A percentile compares a stretch with the other conserved stretches of the same genome.
These are phyloP conservation scores for Procavia capensis DNA, from an alignment of 2,113 vertebrate species.

Conservation along the genomic window DNA sequence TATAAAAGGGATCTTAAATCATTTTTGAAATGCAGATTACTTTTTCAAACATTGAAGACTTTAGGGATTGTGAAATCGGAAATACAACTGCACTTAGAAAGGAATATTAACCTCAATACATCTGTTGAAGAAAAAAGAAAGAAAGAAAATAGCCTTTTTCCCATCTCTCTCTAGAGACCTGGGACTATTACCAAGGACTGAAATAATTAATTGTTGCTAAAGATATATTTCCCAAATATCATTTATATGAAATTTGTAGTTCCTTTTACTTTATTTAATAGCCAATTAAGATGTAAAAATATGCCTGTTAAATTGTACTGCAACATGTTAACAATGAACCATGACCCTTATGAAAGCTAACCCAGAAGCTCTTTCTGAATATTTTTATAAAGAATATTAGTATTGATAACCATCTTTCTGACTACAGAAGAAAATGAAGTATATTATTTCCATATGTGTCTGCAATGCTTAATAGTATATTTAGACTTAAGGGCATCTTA, in stretches of 20 bases:
- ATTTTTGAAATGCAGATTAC: neutral
- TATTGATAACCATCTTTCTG: conserved; percentile 40
- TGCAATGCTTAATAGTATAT: conserved; percentile 15
- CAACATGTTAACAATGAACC: conserved; percentile 32
- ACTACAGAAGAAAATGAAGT: conserved; percentile 43
- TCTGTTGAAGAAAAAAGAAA: conserved; percentile 39
- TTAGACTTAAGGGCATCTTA: conserved; percentile 21
- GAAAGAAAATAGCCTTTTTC: conserved; percentile 31
- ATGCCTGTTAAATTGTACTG: conserved; percentile 49
- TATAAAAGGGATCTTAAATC: neutral
- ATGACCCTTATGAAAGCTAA: neutral
- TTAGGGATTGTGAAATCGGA: conserved; percentile 49
- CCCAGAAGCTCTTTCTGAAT: neutral
- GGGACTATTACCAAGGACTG: conserved; percentile 51
- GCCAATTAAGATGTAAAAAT: conserved; percentile 69
- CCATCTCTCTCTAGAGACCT: conserved; percentile 33
- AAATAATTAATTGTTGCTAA: conserved; percentile 77
- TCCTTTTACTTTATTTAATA: conserved; percentile 58
- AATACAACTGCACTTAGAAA: conserved; percentile 45
- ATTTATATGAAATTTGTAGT: conserved; percentile 59
- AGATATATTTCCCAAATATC: conserved; percentile 66
- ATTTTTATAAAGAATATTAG: conserved; percentile 57
- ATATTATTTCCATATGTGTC: conserved; percentile 29
- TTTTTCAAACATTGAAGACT: neutral
- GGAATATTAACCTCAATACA: conserved; percentile 46